Evolutionary conservation across 2,797 vertebrate genomes (phyloP).

Genomic region (Phyllotis vaccarum): DNA sequence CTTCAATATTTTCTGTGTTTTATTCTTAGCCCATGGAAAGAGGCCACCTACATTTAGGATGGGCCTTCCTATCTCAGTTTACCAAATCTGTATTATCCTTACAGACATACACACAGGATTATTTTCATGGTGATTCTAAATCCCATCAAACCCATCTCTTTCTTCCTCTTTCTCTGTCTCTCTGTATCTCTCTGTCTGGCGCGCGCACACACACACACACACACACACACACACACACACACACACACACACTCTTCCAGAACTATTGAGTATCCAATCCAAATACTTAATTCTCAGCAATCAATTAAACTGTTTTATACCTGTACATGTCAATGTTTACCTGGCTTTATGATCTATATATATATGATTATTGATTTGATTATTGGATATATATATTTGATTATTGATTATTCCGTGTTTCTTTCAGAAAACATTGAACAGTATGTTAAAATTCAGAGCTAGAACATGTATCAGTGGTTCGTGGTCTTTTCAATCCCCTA

Average conservation of each 20-base stretch:
- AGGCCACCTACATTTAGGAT: background rate
- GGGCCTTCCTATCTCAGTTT: background rate
- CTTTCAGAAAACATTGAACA: background rate
- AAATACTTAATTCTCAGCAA: background rate
- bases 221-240: background rate
- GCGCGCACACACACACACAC: background rate
- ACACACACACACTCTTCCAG: background rate
- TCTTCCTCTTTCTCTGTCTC: no score
- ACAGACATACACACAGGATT: background rate
- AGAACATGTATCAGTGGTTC: background rate
- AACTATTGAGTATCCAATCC: background rate
- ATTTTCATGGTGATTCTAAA: background rate
- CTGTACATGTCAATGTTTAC: background rate
- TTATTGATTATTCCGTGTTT: background rate
- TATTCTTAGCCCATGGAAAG: background rate
- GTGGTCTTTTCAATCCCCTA: background rate
- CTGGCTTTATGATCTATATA: background rate
- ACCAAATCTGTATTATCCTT: background rate
- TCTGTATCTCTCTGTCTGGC: no score
- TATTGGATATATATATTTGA: background rate
- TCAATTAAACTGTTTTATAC: background rate
- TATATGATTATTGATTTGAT: background rate
- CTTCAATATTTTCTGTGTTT: background rate
- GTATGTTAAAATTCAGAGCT: conserved; percentile 21
- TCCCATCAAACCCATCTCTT: background rate